phyloP scores from a whole-genome alignment of 2,888 invertebrate species.

The Bellardia pandia region DNA sequence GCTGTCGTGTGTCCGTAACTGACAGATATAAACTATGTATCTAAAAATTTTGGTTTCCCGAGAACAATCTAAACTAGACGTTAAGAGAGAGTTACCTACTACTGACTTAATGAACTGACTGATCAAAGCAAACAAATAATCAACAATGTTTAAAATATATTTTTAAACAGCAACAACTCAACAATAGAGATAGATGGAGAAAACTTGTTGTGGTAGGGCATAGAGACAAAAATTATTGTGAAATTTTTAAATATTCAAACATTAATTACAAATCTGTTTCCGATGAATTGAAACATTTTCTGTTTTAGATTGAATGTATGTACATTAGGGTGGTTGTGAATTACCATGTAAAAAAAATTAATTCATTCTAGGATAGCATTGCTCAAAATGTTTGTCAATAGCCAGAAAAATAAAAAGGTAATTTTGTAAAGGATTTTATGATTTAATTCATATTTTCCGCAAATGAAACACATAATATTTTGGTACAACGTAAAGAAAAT shows the following conservation, averaged over 20 bases:
- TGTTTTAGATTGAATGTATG: not conserved
- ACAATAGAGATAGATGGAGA: not conserved
- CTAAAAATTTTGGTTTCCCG: not conserved
- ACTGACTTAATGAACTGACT: not conserved
- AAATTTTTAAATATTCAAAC: not conserved
- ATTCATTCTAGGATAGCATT: too few species aligned
- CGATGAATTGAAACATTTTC: not conserved
- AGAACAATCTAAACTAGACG: not conserved
- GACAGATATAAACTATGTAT: constrained; percentile 17
- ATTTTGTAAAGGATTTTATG: too few species aligned
- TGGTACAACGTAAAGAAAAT: too few species aligned
- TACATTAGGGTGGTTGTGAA: too few species aligned
- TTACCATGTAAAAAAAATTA: too few species aligned
- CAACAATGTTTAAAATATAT: constrained; percentile 10
- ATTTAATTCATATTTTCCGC: too few species aligned
- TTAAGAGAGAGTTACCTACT: not conserved
- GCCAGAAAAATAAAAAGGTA: too few species aligned
- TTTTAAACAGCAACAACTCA: not conserved
- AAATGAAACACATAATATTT: too few species aligned
- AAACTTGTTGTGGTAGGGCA: constrained; percentile 27
- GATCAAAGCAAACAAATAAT: not conserved
- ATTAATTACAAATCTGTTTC: not conserved
- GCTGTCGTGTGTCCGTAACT: constrained; percentile 17
- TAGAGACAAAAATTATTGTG: not conserved
- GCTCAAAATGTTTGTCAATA: too few species aligned